Base-by-base conservation (phyloP, 2,888 invertebrate species). In the Spodoptera picta region DNA sequence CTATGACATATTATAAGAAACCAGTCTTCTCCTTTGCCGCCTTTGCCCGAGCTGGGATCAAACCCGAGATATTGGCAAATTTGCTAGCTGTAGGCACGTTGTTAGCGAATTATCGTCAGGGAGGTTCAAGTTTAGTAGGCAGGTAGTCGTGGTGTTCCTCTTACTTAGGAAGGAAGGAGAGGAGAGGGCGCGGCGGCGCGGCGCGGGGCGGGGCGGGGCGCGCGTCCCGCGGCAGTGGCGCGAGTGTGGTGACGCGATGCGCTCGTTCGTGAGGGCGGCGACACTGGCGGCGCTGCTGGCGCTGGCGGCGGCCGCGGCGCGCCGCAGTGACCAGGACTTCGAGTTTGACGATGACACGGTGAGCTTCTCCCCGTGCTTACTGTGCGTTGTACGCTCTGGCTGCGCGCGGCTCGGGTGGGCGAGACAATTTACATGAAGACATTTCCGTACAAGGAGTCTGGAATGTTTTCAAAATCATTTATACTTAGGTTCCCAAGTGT, bases 341-440 rank as follows among this genome's bases (percentile, higher is more conserved):
- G 93, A 93, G 86, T 93, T 93, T 87, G 92, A 90, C 81, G 93
- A 93, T 77, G 89, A 88, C 57, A 84, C 87, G 89, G 92, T 92
- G 83, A 88, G 84, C 23, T 48, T 7, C 46, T 11, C 45, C 19
- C 47, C 23, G 14, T 52, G 6, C 24, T 9, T 50, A 27, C n/a
- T 46, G 23, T 42, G 14, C 46, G 27, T 5, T 27, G 27, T 27
- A 5, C 27, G 27, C 19, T 19, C 19, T 19, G 5, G 27, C 27
- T 27, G 27, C 27, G 5, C 27, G 27, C 27, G 27, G 27, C 27
- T 3, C 27, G 27, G 27, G 19, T 50, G n/a, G 31, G 52, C 27
- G 36, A 24, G 9, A 46, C 47, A 19, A 11, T 27, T 41, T 44
- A 5, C 31, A 44, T 48, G 42, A 41, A 50, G 31, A 54, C 44